Conservation (phyloP, 2,888 invertebrate species). For the Rhorus exstirpatorius region DNA sequence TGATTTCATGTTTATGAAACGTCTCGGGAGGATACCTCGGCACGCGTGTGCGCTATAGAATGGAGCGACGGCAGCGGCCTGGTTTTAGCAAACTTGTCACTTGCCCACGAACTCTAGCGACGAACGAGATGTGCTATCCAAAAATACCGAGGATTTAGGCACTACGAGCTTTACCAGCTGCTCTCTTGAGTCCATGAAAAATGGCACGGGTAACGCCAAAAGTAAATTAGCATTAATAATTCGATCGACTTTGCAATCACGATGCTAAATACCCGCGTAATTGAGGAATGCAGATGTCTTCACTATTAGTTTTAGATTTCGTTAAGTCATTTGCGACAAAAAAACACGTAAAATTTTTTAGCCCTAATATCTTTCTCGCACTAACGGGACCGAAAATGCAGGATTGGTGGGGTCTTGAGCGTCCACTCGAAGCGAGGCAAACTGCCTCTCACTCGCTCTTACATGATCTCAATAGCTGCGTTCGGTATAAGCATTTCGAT, state of each 20-base stretch:
- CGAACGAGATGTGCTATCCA: conserved; percentile 71
- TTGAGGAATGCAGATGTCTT: too few species aligned
- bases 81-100: conserved; percentile 45
- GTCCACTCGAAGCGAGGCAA: too few species aligned
- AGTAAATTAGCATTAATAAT: background rate
- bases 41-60: conserved; percentile 63
- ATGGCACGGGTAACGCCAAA: conserved; percentile 11
- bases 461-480: too few species aligned
- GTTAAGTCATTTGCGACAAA: too few species aligned
- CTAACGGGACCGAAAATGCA: too few species aligned
- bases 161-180: conserved; percentile 58
- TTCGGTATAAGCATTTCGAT: too few species aligned
- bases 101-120: conserved; percentile 27
- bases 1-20: conserved; percentile 83
- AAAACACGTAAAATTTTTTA: too few species aligned
- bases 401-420: too few species aligned
- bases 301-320: too few species aligned
- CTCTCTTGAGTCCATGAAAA: conserved; percentile 4
- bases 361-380: too few species aligned
- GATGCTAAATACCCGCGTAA: background rate
- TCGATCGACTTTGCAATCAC: background rate
- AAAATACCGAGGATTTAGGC: conserved; percentile 80
- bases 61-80: conserved; percentile 47
- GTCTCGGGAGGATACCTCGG: conserved; percentile 80
- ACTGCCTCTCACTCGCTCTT: too few species aligned